Base-by-base conservation (phyloP, 64 coral and sea anemone genomes). In the Montipora foliosa region DNA sequence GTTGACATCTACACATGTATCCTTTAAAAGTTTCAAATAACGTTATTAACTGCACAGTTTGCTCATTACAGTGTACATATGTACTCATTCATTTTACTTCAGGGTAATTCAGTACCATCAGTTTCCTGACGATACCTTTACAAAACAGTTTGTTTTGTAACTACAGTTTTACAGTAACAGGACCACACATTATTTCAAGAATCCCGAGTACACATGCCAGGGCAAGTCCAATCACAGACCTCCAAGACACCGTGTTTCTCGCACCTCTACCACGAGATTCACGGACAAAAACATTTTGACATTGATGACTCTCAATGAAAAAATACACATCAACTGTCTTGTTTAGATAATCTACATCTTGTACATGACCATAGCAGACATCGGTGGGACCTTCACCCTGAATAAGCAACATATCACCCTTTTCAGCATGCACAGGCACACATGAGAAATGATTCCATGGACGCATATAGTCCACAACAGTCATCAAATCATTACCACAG, bases 371-470 rank as follows among this genome's bases (percentile, higher is more conserved):
- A 57, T 91, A 60, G 79, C 89, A 91, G 49, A 91, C 49, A 57
- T 91, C 89, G 12, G 12, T 83, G 46, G 48, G n/a, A 29, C 67
- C 60, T 45, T 78, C 81, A 75, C 90, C 90, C 69, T 85, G 90
- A 76, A 87, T 67, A 64, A 87, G 91, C 17, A 93, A 47, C 91
- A 93, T 87, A 24, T 93, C 91, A 11, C 91, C 91, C 46, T 87
- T 93, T 67, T 78, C 81, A 14, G 76, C 21, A 77, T 93, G 51
- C 5, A 87, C 91, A 76, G 59, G 48, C 22, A 60, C 68, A 85
- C 15, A 85, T 44, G 12, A 80, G 67, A 37, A 58, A 19, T 89
- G 46, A 47, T 89, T 60, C 53, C 37, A 47, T 57, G 25, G 70
- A 55, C 73, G 19, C 57, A 75, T n/a, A 60, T 89, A 89, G 55